Conservation (phyloP, 2,797 vertebrate species). For the Pseudotriccus pelzelni region DNA sequence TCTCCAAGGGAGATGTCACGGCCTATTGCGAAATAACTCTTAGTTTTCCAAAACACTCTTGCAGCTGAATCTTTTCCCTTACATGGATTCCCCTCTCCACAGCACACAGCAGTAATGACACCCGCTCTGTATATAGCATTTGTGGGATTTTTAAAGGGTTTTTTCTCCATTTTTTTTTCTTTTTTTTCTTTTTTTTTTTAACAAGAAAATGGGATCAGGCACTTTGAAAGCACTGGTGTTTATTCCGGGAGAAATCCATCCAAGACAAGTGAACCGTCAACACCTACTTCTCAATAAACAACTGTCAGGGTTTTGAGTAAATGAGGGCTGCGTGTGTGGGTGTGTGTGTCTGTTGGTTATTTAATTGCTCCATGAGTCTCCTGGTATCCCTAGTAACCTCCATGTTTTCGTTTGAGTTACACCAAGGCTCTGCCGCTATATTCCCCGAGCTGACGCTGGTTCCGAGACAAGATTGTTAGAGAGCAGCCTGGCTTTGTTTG, state of each 20-base stretch:
- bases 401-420: slow-evolving; percentile 41
- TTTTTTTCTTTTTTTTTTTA: background rate
- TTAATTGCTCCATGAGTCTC: slow-evolving; percentile 40
- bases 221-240: slow-evolving; percentile 60
- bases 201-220: slow-evolving; percentile 38
- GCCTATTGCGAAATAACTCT: background rate
- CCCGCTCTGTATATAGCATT: background rate
- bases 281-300: slow-evolving; percentile 69
- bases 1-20: slow-evolving; percentile 10
- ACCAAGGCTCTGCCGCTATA: background rate
- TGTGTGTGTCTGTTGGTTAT: slow-evolving; percentile 7
- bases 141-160: background rate
- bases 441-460: background rate
- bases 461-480: background rate
- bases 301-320: slow-evolving; percentile 68
- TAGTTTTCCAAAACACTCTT: slow-evolving; percentile 21
- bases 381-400: slow-evolving; percentile 24
- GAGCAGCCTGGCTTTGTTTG: background rate
- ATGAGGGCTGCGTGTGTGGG: background rate
- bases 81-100: slow-evolving; percentile 44
- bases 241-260: slow-evolving; percentile 47
- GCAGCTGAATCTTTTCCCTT: slow-evolving; percentile 40
- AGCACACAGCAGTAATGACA: background rate
- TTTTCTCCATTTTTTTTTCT: background rate
- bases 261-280: slow-evolving; percentile 50